Base-by-base conservation (phyloP, 2,797 vertebrate genomes). In the Choloepus didactylus region DNA sequence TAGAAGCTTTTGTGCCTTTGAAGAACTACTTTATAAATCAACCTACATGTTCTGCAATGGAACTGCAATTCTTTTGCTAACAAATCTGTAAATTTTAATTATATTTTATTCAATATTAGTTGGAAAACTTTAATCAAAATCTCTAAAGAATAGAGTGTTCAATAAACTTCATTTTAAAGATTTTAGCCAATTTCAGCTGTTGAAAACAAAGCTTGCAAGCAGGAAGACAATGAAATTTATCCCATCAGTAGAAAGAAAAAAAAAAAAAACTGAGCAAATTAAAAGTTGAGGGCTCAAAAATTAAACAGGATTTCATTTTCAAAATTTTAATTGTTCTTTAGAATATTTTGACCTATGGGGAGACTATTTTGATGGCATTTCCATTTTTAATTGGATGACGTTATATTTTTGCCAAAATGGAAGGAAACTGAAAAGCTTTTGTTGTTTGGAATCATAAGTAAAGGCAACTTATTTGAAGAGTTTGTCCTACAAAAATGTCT, bases 261-360 rank as follows among this genome's bases (percentile, higher is more conserved):
- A 49, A 49, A 51, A 67, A 49, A 62, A 25, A 49, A 41, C 10
- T 14, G 10, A 84, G 75, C 7, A 56, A 46, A 79, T 89, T 75
- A 90, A 92, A 67, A 81, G 29, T 77, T n/a, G 25, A 91, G 18
- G 64, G 49, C 35, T 87, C 16, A 77, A 91, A 91, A 89, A 76
- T 49, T 35, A 64, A 41, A 19, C 6, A 88, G 51, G 15, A 27
- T 75, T 91, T 97, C 3, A 70, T n/a, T 10, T 89, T 84, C n/a
- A 70, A 92, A 95, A 75, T 96, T 88, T 31, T 25, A 70, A n/a
- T 64, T 82, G 41, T 12, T 72, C 19, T 81, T 97, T 93, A 31
- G 69, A 94, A 66, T 97, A 90, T 84, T 49, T 69, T 85, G 35
- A 77, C 54, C 62, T 90, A 2, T 49, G 12, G 51, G 60, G 77